Percentiles rank a stretch among this genome's conserved stretches.
Conservation (phyloP, 2,113 vertebrate genomes). For the Takifugu bimaculatus region DNA sequence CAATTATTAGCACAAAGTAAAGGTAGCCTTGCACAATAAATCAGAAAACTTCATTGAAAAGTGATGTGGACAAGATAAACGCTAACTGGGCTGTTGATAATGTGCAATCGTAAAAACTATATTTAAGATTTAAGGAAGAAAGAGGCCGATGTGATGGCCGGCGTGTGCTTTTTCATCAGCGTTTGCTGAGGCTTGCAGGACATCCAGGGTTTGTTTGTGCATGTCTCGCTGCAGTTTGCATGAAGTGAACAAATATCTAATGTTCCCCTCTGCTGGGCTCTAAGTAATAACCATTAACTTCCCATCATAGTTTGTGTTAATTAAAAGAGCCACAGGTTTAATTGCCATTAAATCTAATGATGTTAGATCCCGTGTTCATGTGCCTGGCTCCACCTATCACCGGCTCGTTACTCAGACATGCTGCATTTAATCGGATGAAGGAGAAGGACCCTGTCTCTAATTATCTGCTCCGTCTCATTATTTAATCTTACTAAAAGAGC, state of each 20-base stretch:
- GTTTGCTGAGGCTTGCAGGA: neutral
- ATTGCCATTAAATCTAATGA: slow-evolving; percentile 76
- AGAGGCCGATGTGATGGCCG: neutral
- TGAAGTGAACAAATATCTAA: slow-evolving; percentile 26
- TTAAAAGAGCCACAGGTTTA: slow-evolving; percentile 75
- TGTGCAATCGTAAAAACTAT: slow-evolving; percentile 43
- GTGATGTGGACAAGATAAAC: slow-evolving; percentile 78
- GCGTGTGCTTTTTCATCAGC: neutral
- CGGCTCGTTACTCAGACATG: slow-evolving; percentile 65
- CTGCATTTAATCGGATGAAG: slow-evolving; percentile 70
- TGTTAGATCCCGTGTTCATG: slow-evolving; percentile 74
- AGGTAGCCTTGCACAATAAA: slow-evolving; percentile 85
- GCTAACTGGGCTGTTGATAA: slow-evolving; percentile 77
- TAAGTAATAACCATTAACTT: slow-evolving; percentile 74
- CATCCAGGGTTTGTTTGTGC: slow-evolving; percentile 12
- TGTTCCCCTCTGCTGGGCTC: slow-evolving; percentile 47
- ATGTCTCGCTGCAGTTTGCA: slow-evolving; percentile 26
- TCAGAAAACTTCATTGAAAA: slow-evolving; percentile 88
- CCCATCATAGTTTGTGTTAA: slow-evolving; percentile 76
- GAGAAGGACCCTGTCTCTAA: slow-evolving; percentile 66
- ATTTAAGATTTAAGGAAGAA: neutral
- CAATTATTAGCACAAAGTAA: slow-evolving; percentile 95
- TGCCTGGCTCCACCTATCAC: slow-evolving; percentile 67
- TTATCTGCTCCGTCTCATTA: slow-evolving; percentile 71
- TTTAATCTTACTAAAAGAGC: slow-evolving; percentile 59